Conservation (phyloP, 2,888 invertebrate species). For the Ditula angustiorana region DNA sequence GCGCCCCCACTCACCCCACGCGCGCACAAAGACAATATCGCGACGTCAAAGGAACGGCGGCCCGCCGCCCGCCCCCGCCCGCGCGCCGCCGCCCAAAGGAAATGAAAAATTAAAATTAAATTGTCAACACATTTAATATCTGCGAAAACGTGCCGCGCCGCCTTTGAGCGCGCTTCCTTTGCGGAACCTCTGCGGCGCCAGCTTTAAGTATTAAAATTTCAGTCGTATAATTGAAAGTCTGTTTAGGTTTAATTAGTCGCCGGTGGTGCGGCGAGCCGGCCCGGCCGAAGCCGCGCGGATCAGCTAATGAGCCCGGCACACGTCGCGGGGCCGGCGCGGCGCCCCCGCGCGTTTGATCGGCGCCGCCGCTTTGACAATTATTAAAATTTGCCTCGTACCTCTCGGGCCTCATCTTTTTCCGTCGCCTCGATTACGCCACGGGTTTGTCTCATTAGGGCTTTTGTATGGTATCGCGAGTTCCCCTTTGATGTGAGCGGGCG, state of each 20-base stretch:
- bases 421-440: slow-evolving; percentile 85
- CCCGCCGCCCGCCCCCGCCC: slow-evolving; percentile 57
- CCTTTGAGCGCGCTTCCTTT: slow-evolving; percentile 82
- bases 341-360: slow-evolving; percentile 81
- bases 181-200: slow-evolving; percentile 73
- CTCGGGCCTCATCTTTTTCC: slow-evolving; percentile 85
- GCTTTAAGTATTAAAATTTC: slow-evolving; percentile 83
- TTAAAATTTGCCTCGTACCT: slow-evolving; percentile 86
- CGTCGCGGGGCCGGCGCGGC: slow-evolving; percentile 61
- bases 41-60: slow-evolving; percentile 83
- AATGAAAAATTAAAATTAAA: slow-evolving; percentile 86
- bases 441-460: slow-evolving; percentile 86
- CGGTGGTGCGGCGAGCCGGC: slow-evolving; percentile 75
- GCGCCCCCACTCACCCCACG: slow-evolving; percentile 80
- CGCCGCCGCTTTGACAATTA: slow-evolving; percentile 86
- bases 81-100: slow-evolving; percentile 75
- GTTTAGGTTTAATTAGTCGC: slow-evolving; percentile 83
- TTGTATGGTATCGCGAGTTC: slow-evolving; percentile 82
- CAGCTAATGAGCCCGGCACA: slow-evolving; percentile 81
- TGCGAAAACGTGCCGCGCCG: slow-evolving; percentile 84
- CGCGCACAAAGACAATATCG: slow-evolving; percentile 86
- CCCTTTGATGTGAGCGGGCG: slow-evolving; percentile 78
- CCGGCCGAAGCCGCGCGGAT: slow-evolving; percentile 68
- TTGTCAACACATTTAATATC: slow-evolving; percentile 86
- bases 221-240: slow-evolving; percentile 82